A percentile compares a stretch with the other conserved stretches of the same genome.
phyloP scores from a whole-genome alignment of 2,797 vertebrate genomes.

The Pangasius macronema region DNA sequence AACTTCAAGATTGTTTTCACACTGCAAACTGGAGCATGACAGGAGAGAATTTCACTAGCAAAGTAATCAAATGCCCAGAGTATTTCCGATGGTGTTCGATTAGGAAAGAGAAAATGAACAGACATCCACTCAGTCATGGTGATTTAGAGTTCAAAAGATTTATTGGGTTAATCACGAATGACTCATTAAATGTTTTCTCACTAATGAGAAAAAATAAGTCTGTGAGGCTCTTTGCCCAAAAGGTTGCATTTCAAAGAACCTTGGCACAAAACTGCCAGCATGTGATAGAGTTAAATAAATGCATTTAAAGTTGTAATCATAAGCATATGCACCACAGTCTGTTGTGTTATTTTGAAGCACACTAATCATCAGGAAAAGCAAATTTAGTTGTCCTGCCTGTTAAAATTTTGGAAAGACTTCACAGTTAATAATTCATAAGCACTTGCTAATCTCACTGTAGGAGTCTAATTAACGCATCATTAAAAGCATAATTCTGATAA shows the following conservation, averaged over 20 bases:
- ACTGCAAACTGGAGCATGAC: constrained; percentile 43
- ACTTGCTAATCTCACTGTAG: constrained; percentile 82
- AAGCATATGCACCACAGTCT: constrained; percentile 82
- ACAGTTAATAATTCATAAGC: constrained; percentile 82
- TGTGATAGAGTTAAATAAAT: constrained; percentile 70
- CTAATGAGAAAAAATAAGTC: constrained; percentile 53
- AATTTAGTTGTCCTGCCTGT: constrained; percentile 63
- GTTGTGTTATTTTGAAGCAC: constrained; percentile 78
- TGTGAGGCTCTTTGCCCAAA: constrained; percentile 56
- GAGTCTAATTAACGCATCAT: constrained; percentile 91
- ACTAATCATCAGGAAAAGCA: constrained; percentile 74
- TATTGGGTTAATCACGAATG: constrained; percentile 50
- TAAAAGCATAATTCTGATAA: constrained; percentile 91
- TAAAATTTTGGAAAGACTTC: constrained; percentile 79
- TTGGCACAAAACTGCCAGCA: constrained; percentile 61
- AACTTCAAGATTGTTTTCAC: constrained; percentile 41
- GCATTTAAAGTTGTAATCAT: constrained; percentile 78
- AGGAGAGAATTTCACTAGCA: constrained; percentile 33
- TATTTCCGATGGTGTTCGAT: constrained; percentile 35
- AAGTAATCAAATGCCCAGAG: constrained; percentile 41
- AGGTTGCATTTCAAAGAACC: constrained; percentile 54
- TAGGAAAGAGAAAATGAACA: constrained; percentile 28
- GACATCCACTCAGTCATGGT: constrained; percentile 7
- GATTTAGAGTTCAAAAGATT: constrained; percentile 50
- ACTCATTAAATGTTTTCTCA: constrained; percentile 52